Conservation (phyloP, 2,888 invertebrate genomes). For the Lumbricus terrestris region DNA sequence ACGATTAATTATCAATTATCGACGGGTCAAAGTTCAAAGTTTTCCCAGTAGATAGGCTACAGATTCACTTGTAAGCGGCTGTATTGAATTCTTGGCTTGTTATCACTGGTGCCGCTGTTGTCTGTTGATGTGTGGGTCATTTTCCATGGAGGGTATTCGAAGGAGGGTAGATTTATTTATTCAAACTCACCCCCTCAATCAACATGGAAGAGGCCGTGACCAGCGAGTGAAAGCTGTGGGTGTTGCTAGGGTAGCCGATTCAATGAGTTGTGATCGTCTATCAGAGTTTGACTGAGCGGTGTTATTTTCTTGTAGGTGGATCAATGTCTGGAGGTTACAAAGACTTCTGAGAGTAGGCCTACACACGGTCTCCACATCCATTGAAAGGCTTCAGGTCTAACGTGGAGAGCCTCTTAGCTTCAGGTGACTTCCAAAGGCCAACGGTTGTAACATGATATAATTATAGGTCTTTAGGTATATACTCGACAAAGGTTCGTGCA, state of each 20-base stretch:
- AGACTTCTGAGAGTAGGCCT: neutral
- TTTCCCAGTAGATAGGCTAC: neutral
- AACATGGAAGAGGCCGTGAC: neutral
- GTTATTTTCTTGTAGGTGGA: neutral
- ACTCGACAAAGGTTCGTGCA: no score
- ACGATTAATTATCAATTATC: neutral
- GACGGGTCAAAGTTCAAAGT: neutral
- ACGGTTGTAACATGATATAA: neutral
- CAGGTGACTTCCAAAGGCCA: neutral
- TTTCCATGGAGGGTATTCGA: neutral
- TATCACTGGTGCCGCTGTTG: no score
- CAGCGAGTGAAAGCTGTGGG: neutral
- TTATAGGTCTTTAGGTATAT: neutral
- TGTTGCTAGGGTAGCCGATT: neutral
- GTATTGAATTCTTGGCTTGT: neutral
- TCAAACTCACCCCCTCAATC: neutral
- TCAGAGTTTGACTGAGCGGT: neutral
- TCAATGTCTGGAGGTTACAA: neutral
- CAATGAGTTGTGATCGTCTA: neutral
- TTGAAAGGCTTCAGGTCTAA: neutral
- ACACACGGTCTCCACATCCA: neutral
- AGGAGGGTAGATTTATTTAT: neutral
- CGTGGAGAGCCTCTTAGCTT: neutral
- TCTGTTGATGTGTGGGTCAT: neutral
- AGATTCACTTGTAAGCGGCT: neutral